Percentiles rank a stretch among this genome's conserved stretches.
These are phyloP conservation scores for Eolophus roseicapilla DNA, from an alignment of 2,113 vertebrate genomes.

Conservation along the genomic window DNA sequence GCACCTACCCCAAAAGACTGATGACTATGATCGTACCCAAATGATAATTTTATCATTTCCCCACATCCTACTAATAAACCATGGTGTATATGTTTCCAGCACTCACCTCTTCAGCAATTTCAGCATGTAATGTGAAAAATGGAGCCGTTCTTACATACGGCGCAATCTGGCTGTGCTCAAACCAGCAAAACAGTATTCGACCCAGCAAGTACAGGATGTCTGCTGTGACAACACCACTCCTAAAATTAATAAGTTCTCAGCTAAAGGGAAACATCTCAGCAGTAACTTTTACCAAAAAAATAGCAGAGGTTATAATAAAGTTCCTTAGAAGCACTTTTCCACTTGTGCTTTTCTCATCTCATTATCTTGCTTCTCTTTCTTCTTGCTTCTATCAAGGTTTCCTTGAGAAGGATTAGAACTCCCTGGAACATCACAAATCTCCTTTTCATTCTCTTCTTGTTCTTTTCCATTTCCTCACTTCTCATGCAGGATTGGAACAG, in stretches of 20 bases:
- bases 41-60: neutral
- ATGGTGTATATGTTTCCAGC: neutral
- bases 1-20: neutral
- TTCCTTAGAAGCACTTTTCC: neutral
- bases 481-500: neutral
- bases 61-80: neutral
- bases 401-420: neutral
- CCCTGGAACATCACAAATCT: neutral
- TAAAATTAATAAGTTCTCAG: neutral
- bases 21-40: neutral
- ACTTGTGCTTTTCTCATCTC: neutral
- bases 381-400: neutral
- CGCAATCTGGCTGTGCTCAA: neutral
- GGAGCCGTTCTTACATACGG: neutral
- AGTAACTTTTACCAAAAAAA: neutral
- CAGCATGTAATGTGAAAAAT: neutral
- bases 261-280: neutral
- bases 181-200: neutral
- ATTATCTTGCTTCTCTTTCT: neutral
- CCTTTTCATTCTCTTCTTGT: neutral
- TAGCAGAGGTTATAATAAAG: neutral
- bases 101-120: neutral
- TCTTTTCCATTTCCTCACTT: neutral
- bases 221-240: neutral
- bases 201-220: constrained; percentile 42